Evolutionary conservation across 2,888 invertebrate species (phyloP).

Genomic region (Elegia similella): DNA sequence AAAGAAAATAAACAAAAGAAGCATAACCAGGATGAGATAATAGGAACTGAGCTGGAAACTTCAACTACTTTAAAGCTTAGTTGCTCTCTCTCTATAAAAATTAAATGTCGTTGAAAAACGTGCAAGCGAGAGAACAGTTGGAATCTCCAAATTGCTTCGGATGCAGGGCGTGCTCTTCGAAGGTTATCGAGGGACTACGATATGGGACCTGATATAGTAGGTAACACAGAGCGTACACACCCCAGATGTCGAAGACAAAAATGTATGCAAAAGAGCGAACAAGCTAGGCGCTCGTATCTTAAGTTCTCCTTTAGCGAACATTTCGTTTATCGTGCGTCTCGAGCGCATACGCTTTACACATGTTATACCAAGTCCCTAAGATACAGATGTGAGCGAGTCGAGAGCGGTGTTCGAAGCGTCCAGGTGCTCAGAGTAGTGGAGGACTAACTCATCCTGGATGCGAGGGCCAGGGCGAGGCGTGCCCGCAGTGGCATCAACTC

Average conservation of each 20-base stretch:
- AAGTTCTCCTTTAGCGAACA: not conserved
- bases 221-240: not conserved
- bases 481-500: conserved; percentile 83
- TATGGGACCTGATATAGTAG: not conserved
- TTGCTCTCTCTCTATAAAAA: not conserved
- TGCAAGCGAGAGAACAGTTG: conserved; percentile 15
- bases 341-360: not conserved
- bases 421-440: conserved; percentile 69
- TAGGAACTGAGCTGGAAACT: not conserved
- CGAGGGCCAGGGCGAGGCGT: conserved; percentile 76
- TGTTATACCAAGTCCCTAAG: conserved; percentile 2
- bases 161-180: conserved; percentile 8
- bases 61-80: not conserved
- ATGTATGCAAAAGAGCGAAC: not conserved
- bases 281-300: not conserved
- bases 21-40: conserved; percentile 22
- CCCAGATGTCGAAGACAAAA: not conserved
- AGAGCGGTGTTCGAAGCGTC: conserved; percentile 61
- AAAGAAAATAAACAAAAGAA: conserved; percentile 3
- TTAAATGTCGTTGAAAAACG: conserved; percentile 6
- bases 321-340: not conserved
- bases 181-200: not conserved
- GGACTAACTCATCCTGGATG: conserved; percentile 84
- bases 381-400: conserved; percentile 25
- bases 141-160: conserved; percentile 8